These are phyloP conservation scores for Tokudaia tokunoshimensis DNA, from an alignment of 2,797 vertebrate genomes.

Conservation along the genomic window DNA sequence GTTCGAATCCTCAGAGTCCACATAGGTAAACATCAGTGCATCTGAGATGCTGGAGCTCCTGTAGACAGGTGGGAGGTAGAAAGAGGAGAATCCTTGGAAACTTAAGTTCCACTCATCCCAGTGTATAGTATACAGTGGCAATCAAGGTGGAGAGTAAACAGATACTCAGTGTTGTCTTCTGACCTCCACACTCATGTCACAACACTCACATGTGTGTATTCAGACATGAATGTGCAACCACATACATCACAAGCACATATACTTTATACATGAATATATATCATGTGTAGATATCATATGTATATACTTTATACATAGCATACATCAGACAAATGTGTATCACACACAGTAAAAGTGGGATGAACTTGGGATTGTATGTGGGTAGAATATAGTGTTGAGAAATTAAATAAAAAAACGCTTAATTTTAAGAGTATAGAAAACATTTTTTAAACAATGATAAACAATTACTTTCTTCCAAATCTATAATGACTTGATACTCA, in stretches of 20 bases:
- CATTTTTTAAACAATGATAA: not conserved
- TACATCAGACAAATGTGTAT: not conserved
- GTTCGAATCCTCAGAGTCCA: not conserved
- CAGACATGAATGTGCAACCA: not conserved
- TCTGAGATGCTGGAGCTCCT: not conserved
- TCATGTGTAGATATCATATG: not conserved
- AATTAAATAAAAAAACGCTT: not conserved
- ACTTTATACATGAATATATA: not conserved
- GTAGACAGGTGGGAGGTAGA: not conserved
- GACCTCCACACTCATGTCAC: not conserved
- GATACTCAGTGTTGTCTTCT: not conserved
- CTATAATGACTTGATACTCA: slow-evolving; percentile 51
- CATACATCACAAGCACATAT: not conserved
- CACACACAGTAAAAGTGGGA: not conserved
- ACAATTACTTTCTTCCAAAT: slow-evolving; percentile 41
- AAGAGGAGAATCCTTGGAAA: not conserved
- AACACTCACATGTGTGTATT: not conserved
- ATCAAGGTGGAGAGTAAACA: not conserved
- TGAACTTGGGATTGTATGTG: not conserved
- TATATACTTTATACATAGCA: not conserved
- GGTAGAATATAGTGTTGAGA: not conserved
- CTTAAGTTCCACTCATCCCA: not conserved
- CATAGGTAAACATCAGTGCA: not conserved
- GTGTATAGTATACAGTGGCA: not conserved
- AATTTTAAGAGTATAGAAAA: slow-evolving; percentile 56